phyloP scores from a whole-genome alignment of 2,113 vertebrate species.

The Electrona antarctica region DNA sequence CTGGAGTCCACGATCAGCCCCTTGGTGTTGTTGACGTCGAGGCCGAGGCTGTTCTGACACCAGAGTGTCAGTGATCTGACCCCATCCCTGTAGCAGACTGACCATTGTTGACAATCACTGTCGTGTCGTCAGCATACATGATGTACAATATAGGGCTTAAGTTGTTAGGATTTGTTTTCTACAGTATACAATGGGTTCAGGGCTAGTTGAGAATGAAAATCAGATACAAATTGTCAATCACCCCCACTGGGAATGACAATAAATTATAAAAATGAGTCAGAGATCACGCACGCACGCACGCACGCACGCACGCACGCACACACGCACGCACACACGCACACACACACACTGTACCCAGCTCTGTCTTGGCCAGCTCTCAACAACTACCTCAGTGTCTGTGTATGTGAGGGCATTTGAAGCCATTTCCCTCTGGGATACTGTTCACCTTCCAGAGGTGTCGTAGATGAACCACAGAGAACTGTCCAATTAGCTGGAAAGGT shows the following conservation, averaged over 20 bases:
- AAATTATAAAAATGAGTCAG: no score
- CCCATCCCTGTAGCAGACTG: no score
- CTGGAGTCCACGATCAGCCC: no score
- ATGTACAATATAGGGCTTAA: no score
- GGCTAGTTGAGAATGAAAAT: no score
- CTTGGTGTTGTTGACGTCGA: no score
- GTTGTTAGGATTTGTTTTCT: no score
- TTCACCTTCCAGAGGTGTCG: slow-evolving; percentile 17
- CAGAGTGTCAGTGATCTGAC: no score
- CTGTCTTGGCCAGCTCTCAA: slow-evolving; percentile 33
- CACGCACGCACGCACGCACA: slow-evolving; percentile 10
- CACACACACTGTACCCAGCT: slow-evolving; percentile 17
- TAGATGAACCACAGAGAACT: neutral
- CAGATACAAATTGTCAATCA: slow-evolving; percentile 29
- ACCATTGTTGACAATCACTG: no score
- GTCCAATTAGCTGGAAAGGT: neutral
- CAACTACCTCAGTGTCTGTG: slow-evolving; percentile 24
- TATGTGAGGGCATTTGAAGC: slow-evolving; percentile 5
- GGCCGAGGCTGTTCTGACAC: no score
- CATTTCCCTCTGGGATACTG: slow-evolving; percentile 13
- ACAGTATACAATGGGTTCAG: no score
- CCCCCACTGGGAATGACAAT: slow-evolving; percentile 20
- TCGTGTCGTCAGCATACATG: no score
- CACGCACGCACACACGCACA: slow-evolving; percentile 16
- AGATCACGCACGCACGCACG: slow-evolving; percentile 28